Evolutionary conservation across 2,113 vertebrate species (phyloP).

Genomic region (Tupaia tana): DNA sequence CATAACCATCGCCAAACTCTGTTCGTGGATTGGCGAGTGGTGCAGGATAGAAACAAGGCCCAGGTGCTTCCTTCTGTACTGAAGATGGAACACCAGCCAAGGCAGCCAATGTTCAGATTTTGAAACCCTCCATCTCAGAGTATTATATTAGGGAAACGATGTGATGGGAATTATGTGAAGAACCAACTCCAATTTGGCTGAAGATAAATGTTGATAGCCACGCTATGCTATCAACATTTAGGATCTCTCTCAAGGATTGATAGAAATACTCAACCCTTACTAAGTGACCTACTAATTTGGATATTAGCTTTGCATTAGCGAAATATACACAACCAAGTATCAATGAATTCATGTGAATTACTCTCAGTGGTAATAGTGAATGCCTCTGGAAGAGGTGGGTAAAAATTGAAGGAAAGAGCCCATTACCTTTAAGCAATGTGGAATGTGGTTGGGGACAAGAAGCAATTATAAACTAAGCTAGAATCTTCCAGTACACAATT

Average conservation of each 20-base stretch:
- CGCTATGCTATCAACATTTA: background rate
- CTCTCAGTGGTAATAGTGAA: background rate
- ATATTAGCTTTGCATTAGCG: constrained; percentile 47
- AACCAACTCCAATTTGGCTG: background rate
- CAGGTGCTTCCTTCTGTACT: background rate
- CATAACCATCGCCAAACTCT: background rate
- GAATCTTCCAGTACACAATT: background rate
- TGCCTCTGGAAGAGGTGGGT: background rate
- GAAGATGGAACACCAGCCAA: background rate
- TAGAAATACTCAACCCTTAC: background rate
- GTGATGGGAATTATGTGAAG: background rate
- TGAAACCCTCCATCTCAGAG: background rate
- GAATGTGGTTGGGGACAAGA: background rate
- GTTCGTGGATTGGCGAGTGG: background rate
- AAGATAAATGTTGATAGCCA: background rate
- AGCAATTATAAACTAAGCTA: constrained; percentile 16
- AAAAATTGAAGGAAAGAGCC: background rate
- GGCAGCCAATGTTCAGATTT: background rate
- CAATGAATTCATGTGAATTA: constrained; percentile 5
- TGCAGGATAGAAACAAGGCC: background rate
- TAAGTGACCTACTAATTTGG: background rate
- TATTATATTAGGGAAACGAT: constrained; percentile 6
- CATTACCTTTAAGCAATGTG: constrained; percentile 27
- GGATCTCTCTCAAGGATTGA: background rate
- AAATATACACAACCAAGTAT: constrained; percentile 43